Evolutionary conservation across 2,113 vertebrate species (phyloP), one percentile per base, ranked within the genome.

Genomic region (Odontophorus gujanensis): DNA sequence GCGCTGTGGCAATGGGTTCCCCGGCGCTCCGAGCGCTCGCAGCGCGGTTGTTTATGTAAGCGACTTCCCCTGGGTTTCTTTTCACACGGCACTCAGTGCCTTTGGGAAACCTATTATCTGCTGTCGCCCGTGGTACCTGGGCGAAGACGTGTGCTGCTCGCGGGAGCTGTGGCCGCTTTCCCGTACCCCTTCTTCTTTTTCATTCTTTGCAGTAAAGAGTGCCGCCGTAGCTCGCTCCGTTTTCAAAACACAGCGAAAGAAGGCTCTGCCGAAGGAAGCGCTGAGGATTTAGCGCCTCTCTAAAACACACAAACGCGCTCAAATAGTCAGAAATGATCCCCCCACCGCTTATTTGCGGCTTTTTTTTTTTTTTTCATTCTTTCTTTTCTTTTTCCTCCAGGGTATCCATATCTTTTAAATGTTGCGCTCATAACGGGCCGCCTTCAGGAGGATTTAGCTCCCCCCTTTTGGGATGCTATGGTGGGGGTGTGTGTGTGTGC

Each of bases 1-100:
- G 98, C 98, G 98, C 98, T 98, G 97, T 98, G 97, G 97, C 95
- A 81, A 90, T 93, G 96, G 72, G 25, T 94, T 97, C 94, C 47
- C 43, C 55, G 7, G 68, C 6, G 62, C 83, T 92, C 47, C 22
- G 13, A 68, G 72, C 76, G 3, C 85, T 48, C 89, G 38, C 85
- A n/a, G 76, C 17, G 5, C 2, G 32, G 85, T 62, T 73, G 90
- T 43, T 89, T 55, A 79, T 58, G 82, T 65, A 47, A 81, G 93
- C 20, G 66, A 81, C 24, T 38, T 86, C 57, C 40, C 53, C 6
- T 10, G 55, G 63, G 66, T 91, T 87, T 79, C 66, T 86, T 81
- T 80, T 38, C 85, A 3, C 55, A 80, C 77, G 88, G 86, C 80
- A 40, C 42, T 59, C 87, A 48, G 77, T 90, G 73, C 47, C 81